These are phyloP conservation scores for Pycnomerus fuliginosus DNA, from an alignment of 2,888 invertebrate species.

Conservation along the genomic window DNA sequence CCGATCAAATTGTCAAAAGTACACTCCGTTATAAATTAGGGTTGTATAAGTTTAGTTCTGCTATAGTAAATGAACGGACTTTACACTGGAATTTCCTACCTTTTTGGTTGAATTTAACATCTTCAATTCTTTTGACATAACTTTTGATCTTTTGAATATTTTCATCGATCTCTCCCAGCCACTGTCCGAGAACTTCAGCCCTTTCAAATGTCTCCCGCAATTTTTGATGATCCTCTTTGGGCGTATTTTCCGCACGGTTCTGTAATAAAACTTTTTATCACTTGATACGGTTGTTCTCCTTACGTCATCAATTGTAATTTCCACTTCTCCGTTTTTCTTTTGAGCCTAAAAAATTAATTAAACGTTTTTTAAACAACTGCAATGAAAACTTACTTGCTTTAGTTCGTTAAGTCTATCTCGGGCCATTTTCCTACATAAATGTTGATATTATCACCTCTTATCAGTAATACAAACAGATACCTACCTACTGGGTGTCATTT, in stretches of 20 bases:
- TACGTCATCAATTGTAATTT: neutral
- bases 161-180: conserved; percentile 56
- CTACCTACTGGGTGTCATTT: too few species aligned
- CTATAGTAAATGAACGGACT: too few species aligned
- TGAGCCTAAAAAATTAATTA: neutral
- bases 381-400: conserved; percentile 4
- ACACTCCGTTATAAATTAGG: too few species aligned
- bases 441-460: too few species aligned
- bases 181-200: conserved; percentile 51
- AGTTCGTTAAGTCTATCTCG: neutral
- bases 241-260: neutral
- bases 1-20: too few species aligned
- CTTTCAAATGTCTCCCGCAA: conserved; percentile 35
- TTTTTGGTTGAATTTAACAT: conserved; percentile 33
- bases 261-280: neutral
- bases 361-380: too few species aligned
- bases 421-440: too few species aligned
- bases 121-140: conserved; percentile 28
- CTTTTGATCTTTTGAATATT: conserved; percentile 47
- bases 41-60: too few species aligned
- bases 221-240: too few species aligned
- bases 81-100: conserved; percentile 19
- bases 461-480: too few species aligned
- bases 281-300: neutral
- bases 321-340: neutral